Evolutionary conservation across 2,888 invertebrate species (phyloP).

Genomic region (Phortica okadai): DNA sequence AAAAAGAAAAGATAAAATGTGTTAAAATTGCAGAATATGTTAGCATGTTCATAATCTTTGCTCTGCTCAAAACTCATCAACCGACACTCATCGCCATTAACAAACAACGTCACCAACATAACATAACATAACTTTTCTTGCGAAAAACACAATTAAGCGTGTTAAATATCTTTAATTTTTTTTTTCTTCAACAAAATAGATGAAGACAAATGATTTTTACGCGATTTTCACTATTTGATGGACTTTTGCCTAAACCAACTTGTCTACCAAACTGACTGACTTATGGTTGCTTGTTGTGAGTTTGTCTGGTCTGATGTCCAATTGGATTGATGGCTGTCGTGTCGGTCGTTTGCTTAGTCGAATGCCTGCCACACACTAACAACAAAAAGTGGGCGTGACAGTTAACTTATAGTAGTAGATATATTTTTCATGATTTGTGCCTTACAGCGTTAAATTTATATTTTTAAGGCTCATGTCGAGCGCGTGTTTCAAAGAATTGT

Average conservation of each 20-base stretch:
- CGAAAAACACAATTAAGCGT: not conserved
- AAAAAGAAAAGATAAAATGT: too few relatives aligned
- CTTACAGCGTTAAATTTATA: not conserved
- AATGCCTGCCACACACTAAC: not conserved
- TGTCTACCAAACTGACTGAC: not conserved
- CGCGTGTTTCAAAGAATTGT: constrained; percentile 17
- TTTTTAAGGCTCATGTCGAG: constrained; percentile 1
- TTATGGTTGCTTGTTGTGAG: not conserved
- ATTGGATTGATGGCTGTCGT: constrained; percentile 19
- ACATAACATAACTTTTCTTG: not conserved
- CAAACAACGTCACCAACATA: not conserved
- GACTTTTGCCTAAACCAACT: not conserved
- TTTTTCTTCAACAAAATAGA: constrained; percentile 3
- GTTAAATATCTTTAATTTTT: not conserved
- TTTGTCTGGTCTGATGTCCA: not conserved
- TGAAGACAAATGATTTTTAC: constrained; percentile 22
- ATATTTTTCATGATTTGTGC: not conserved
- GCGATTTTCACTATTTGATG: not conserved
- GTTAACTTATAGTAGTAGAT: constrained; percentile 18
- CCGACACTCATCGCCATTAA: not conserved
- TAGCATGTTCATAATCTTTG: too few relatives aligned
- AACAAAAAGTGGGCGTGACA: not conserved
- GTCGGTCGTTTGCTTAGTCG: not conserved
- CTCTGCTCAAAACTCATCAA: not conserved
- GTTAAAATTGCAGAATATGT: too few relatives aligned